These are phyloP conservation scores for Pachycephala philippinensis DNA, from an alignment of 2,113 vertebrate species.

Conservation along the genomic window DNA sequence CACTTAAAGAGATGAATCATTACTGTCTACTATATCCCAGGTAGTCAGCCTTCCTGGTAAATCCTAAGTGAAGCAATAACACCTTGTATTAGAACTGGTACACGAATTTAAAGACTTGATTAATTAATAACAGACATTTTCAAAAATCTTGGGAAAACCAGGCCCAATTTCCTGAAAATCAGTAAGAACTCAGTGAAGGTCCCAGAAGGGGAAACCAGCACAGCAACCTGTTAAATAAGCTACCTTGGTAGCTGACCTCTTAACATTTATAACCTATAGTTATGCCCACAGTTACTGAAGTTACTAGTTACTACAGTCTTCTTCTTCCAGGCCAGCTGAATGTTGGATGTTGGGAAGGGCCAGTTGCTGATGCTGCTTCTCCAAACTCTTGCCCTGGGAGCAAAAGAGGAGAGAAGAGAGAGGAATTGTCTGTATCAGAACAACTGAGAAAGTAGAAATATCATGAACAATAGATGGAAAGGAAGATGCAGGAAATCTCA, in stretches of 20 bases:
- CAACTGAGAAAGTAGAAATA: background rate
- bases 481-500: background rate
- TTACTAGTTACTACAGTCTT: background rate
- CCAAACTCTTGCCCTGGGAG: background rate
- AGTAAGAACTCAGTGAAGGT: background rate
- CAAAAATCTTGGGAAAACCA: background rate
- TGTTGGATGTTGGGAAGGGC: background rate
- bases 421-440: background rate
- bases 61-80: background rate
- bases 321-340: background rate
- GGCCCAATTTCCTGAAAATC: background rate
- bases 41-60: background rate
- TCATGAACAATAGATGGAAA: background rate
- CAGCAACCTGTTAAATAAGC: background rate
- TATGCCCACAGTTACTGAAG: background rate
- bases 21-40: background rate
- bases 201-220: background rate
- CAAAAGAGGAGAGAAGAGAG: background rate
- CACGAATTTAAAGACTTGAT: background rate
- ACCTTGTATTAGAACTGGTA: background rate
- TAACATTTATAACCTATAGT: conserved; percentile 5
- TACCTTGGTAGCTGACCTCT: background rate
- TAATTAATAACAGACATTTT: background rate
- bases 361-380: background rate
- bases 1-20: background rate